Percentiles rank a stretch among this genome's conserved stretches.
phyloP scores from a whole-genome alignment of 2,797 vertebrate genomes.

The Sebastes melanostomus region DNA sequence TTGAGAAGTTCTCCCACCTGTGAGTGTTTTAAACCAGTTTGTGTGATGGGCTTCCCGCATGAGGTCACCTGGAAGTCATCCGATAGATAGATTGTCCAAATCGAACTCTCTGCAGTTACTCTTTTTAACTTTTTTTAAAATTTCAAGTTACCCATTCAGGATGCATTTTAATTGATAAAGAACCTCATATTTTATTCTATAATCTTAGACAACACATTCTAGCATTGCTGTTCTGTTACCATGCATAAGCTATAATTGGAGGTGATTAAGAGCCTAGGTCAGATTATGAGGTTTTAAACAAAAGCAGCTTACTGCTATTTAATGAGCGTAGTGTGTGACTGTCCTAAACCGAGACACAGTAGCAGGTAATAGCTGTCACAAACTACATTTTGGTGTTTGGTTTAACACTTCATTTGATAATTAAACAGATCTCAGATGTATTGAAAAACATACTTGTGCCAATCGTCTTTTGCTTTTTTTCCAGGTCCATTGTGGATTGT shows the following conservation, averaged over 20 bases:
- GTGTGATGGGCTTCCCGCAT: not conserved
- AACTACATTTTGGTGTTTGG: not conserved
- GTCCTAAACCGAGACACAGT: not conserved
- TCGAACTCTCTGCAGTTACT: not conserved
- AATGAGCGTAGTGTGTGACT: slow-evolving; percentile 19
- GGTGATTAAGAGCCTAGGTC: slow-evolving; percentile 73
- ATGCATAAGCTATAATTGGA: slow-evolving; percentile 71
- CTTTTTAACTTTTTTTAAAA: not conserved
- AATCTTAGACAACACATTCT: not conserved
- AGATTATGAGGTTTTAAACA: slow-evolving; percentile 76
- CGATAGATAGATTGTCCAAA: not conserved
- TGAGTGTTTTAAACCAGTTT: slow-evolving; percentile 3
- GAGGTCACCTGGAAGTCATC: slow-evolving; percentile 1
- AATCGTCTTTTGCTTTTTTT: not conserved
- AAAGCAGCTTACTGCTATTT: slow-evolving; percentile 75
- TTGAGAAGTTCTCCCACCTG: not conserved
- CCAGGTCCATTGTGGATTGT: slow-evolving; percentile 91
- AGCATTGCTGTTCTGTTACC: slow-evolving; percentile 42
- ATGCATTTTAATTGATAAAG: not conserved
- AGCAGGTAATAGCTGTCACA: no score
- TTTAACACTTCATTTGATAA: not conserved
- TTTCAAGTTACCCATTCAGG: not conserved
- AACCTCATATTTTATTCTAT: not conserved
- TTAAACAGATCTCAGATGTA: not conserved
- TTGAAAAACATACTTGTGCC: not conserved